Evolutionary conservation across 2,113 vertebrate genomes (phyloP).

Genomic region (Odocoileus virginianus): DNA sequence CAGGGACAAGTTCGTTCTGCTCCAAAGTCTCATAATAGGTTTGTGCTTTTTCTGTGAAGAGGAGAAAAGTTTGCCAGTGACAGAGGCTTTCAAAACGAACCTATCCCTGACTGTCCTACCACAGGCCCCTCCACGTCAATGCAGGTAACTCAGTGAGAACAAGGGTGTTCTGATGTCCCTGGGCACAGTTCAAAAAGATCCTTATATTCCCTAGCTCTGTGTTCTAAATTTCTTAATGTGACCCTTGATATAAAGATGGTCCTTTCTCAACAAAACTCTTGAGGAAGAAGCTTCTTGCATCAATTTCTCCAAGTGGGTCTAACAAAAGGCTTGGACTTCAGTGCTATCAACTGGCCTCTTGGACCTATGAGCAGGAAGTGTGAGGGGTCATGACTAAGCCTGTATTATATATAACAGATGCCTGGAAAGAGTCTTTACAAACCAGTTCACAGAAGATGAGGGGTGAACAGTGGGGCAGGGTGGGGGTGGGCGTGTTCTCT

Average conservation of each 20-base stretch:
- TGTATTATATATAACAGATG: not conserved
- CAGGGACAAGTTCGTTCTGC: slow-evolving; percentile 87
- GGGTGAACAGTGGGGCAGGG: not conserved
- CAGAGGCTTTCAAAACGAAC: not conserved
- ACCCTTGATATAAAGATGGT: not conserved
- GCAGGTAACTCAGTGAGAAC: not conserved
- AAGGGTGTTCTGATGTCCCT: not conserved
- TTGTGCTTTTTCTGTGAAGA: slow-evolving; percentile 94
- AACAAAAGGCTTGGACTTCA: not conserved
- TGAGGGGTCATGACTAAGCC: not conserved
- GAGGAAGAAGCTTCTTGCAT: not conserved
- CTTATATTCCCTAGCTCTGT: not conserved
- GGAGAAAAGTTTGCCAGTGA: slow-evolving; percentile 16
- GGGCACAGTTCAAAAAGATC: not conserved
- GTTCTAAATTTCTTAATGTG: not conserved
- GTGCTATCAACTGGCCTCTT: not conserved
- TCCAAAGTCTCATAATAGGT: slow-evolving; percentile 94
- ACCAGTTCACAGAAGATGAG: not conserved
- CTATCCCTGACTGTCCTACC: not conserved
- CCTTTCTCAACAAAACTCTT: not conserved
- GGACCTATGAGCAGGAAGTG: not conserved
- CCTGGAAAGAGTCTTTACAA: not conserved
- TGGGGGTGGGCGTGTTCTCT: not conserved
- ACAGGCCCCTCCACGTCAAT: not conserved
- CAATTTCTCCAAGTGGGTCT: not conserved